These are phyloP conservation scores for Thripadectes ignobilis DNA, from an alignment of 2,797 vertebrate species.

Conservation along the genomic window DNA sequence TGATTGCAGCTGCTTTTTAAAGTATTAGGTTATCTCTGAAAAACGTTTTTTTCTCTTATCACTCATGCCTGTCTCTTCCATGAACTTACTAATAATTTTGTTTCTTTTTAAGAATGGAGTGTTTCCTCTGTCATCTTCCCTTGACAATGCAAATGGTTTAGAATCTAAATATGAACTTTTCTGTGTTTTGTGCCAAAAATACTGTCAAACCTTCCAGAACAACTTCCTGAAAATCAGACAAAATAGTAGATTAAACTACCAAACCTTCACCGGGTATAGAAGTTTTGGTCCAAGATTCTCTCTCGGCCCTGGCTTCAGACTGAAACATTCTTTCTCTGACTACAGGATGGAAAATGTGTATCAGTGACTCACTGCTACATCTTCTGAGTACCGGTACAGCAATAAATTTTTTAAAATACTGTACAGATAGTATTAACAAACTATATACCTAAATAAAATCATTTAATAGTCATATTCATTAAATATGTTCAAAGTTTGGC, in stretches of 20 bases:
- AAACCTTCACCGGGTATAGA: not conserved
- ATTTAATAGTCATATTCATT: conserved; percentile 30
- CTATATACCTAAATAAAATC: not conserved
- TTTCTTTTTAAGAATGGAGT: not conserved
- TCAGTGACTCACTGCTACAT: not conserved
- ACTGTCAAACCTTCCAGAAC: not conserved
- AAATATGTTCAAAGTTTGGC: not conserved
- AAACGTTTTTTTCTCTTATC: not conserved
- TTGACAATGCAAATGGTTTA: not conserved
- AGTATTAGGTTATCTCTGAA: not conserved
- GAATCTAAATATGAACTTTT: not conserved
- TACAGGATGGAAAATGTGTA: not conserved
- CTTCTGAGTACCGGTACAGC: not conserved
- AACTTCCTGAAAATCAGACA: not conserved
- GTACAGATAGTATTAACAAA: not conserved
- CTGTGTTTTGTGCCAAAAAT: not conserved
- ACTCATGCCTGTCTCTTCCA: not conserved
- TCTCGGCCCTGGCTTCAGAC: not conserved
- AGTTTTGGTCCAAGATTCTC: not conserved
- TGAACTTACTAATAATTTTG: not conserved
- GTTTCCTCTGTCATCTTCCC: not conserved
- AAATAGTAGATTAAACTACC: not conserved
- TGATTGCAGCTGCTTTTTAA: not conserved
- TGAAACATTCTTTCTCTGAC: not conserved
- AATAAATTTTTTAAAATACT: not conserved